Evolutionary conservation across 2,888 invertebrate genomes (phyloP), one percentile per base, ranked within the genome.

Genomic region (Hypsopygia costalis): DNA sequence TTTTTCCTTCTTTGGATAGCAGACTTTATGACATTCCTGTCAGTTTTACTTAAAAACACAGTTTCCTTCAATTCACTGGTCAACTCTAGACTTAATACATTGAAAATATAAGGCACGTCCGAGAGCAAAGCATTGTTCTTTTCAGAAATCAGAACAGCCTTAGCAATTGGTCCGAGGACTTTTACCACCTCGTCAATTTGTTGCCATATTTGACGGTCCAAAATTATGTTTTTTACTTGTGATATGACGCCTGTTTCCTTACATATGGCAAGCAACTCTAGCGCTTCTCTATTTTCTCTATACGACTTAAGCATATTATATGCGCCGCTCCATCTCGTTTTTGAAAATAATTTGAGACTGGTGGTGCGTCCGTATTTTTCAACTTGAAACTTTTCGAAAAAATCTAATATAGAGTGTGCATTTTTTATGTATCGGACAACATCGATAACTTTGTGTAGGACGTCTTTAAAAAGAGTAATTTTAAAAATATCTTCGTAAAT

Each of bases 401-500:
- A 4, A 2, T 2, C 4, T 3, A 3, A 4, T 16, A 7, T 6
- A 6, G 1, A 16, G 20, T 33, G 6, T 27, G 39, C 9, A 6
- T 28, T 28, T 11, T 39, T 39, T 27, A 39, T 39, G 16, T 34
- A 28, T 34, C 12, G 4, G 11, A 39, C 33, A 10, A 34, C 16
- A 20, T 9, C 10, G 5, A 7, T 16, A 7, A 39, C 34, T 5
- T 33, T 28, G 1, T 16, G 3, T 4, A 16, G 25, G 34, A 12
- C 2, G 1, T 20, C 27, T 8, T 27, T 16, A 34, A 33, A 39
- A 34, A 20, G 6, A 2, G 2, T 6, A 20, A 39, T 25, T 16
- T 39, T 34, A 22, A 39, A 27, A 28, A 39, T n/a, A 28, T 33
- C 39, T 16, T 39, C 28, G 6, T 33, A 39, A 1, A 39, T 25